Evolutionary conservation across 2,888 invertebrate genomes (phyloP).

Genomic region (Harpalus rubripes): DNA sequence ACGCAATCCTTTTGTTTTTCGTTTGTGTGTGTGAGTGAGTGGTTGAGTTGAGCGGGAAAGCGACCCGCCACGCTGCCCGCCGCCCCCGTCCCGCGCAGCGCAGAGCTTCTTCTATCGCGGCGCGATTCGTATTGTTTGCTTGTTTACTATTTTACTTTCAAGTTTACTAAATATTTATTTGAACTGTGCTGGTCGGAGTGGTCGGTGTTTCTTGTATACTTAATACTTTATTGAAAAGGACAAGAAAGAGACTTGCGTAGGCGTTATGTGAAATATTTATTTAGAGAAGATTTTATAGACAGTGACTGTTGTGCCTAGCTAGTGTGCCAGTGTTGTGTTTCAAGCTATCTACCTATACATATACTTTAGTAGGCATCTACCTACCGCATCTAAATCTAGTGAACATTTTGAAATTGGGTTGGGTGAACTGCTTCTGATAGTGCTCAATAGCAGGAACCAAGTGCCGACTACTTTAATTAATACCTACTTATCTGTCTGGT

Average conservation of each 20-base stretch:
- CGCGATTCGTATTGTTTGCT: no score
- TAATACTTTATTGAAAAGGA: slow-evolving; percentile 1
- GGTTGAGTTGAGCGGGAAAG: not conserved
- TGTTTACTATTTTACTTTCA: no score
- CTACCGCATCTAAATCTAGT: no score
- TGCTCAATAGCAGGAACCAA: not conserved
- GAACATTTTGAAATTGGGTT: no score
- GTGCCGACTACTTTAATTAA: not conserved
- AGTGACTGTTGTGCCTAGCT: no score
- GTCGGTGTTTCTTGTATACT: not conserved
- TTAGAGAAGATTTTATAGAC: not conserved
- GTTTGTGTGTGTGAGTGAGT: not conserved
- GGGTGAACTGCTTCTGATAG: no score
- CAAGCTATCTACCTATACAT: no score
- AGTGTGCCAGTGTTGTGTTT: no score
- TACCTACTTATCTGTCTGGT: slow-evolving; percentile 1
- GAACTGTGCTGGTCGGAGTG: not conserved
- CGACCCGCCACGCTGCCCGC: not conserved
- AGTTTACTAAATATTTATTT: not conserved
- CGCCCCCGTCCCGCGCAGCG: not conserved
- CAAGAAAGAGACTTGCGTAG: not conserved
- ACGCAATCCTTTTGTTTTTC: slow-evolving; percentile 1
- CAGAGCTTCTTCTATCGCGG: not conserved
- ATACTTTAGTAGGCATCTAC: no score
- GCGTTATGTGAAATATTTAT: slow-evolving; percentile 1